phyloP scores from a whole-genome alignment of 2,113 vertebrate genomes.

The Epinephelus moara region DNA sequence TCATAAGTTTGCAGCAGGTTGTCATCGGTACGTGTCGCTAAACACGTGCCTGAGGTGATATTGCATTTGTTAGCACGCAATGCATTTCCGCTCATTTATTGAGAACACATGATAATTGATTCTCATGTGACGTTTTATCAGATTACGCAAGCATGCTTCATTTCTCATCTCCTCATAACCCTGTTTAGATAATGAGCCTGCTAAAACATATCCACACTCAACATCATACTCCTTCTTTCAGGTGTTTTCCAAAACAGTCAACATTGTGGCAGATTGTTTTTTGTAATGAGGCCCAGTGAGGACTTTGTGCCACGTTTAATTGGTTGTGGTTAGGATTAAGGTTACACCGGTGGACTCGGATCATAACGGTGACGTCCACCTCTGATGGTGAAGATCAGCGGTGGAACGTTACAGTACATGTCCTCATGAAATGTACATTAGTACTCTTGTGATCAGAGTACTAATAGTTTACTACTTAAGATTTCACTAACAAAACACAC shows the following conservation, averaged over 20 bases:
- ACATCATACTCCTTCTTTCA: conserved; percentile 12
- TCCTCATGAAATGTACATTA: not conserved
- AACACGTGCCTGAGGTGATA: conserved; percentile 5
- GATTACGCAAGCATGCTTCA: not conserved
- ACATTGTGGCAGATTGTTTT: conserved; percentile 12
- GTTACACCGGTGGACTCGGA: not conserved
- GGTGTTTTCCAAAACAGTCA: conserved; percentile 28
- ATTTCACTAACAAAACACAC: not conserved
- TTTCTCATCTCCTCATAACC: conserved; percentile 1
- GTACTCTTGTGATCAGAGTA: not conserved
- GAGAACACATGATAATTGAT: conserved; percentile 36
- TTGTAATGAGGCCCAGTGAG: conserved; percentile 42
- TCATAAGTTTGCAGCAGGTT: conserved; percentile 19
- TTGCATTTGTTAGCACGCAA: conserved; percentile 4
- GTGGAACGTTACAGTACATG: not conserved
- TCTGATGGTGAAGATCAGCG: conserved; percentile 1
- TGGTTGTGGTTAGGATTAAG: conserved; percentile 29
- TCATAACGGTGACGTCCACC: conserved; percentile 6
- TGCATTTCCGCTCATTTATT: conserved; percentile 23
- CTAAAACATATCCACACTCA: conserved; percentile 4
- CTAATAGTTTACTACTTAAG: not conserved
- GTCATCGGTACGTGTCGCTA: conserved; percentile 4
- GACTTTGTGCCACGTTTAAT: conserved; percentile 29
- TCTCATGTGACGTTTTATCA: conserved; percentile 40
- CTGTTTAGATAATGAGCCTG: conserved; percentile 21